Evolutionary conservation across 2,113 vertebrate species (phyloP).

Genomic region (Tachysurus fulvidraco): DNA sequence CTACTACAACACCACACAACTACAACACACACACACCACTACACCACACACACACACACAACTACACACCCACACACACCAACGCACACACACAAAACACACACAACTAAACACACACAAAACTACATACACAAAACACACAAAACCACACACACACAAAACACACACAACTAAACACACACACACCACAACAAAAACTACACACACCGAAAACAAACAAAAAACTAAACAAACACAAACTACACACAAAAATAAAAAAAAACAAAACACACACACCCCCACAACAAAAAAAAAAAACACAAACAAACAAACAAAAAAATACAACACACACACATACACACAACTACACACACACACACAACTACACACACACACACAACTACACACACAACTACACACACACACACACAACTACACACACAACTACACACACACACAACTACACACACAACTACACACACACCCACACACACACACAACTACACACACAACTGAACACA

Average conservation of each 20-base stretch:
- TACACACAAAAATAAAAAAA: no score
- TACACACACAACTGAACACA: background rate
- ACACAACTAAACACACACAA: background rate
- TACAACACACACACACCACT: no score
- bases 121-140: no score
- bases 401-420: background rate
- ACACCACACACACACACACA: background rate
- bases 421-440: background rate
- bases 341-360: background rate
- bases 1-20: no score
- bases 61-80: background rate
- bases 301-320: no score
- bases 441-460: background rate
- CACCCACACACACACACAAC: background rate
- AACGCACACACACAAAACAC: slow-evolving; percentile 1
- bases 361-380: background rate
- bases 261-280: no score
- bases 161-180: background rate
- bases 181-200: no score
- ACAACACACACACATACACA: background rate
- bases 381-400: background rate
- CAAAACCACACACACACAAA: background rate
- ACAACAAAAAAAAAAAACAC: no score
- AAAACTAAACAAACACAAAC: background rate
- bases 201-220: no score